A percentile compares a stretch with the other conserved stretches of the same genome.
Evolutionary conservation across 2,888 invertebrate species (phyloP).

Genomic region (Nesidiocoris tenuis): DNA sequence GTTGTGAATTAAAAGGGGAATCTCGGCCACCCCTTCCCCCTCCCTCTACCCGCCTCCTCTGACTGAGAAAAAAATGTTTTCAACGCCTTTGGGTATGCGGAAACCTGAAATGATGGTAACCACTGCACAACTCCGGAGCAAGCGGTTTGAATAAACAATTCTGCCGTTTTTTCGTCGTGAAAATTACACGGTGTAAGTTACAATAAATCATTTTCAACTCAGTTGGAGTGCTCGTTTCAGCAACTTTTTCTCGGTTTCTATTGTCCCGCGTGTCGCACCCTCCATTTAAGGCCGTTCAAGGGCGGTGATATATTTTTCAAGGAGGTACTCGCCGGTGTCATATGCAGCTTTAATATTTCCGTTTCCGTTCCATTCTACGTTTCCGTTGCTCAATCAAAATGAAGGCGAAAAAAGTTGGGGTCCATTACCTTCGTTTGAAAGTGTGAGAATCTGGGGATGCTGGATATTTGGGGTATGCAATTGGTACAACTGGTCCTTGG

Average conservation of each 20-base stretch:
- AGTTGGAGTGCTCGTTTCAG: background rate
- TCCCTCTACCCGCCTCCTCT: too few relatives aligned
- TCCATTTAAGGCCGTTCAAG: background rate
- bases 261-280: background rate
- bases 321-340: slow-evolving; percentile 28
- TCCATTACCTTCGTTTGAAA: background rate
- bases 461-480: too few relatives aligned
- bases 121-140: too few relatives aligned
- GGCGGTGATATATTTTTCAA: background rate
- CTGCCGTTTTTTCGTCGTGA: background rate
- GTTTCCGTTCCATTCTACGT: slow-evolving; percentile 16
- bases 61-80: too few relatives aligned
- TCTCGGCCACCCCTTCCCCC: too few relatives aligned
- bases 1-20: too few relatives aligned
- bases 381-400: background rate
- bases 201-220: background rate
- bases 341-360: slow-evolving; percentile 26
- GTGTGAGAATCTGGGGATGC: background rate
- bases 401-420: background rate
- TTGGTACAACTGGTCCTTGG: too few relatives aligned
- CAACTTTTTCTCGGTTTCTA: background rate
- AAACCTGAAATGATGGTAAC: background rate
- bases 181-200: background rate
- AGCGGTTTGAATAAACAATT: background rate
- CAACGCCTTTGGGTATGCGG: too few relatives aligned